Percentiles rank a stretch among this genome's conserved stretches.
These are phyloP conservation scores for Masnerella sp. DNA, from an alignment of 2,888 invertebrate species.

Conservation along the genomic window DNA sequence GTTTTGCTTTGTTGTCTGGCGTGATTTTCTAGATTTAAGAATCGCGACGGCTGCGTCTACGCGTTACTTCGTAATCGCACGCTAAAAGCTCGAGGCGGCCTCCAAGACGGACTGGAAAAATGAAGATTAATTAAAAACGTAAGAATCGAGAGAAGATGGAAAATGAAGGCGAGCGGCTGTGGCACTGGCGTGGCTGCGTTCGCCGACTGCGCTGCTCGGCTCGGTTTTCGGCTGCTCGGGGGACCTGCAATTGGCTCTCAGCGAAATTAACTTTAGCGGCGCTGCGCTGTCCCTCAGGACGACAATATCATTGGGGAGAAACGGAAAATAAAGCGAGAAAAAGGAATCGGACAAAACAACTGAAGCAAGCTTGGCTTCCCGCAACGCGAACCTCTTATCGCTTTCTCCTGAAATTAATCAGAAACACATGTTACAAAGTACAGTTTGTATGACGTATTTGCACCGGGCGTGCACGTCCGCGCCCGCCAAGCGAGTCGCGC, in stretches of 20 bases:
- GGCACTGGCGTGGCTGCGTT: conserved; percentile 30
- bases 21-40: conserved; percentile 53
- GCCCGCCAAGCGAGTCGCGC: neutral
- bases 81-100: conserved; percentile 54
- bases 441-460: conserved; percentile 41
- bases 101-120: conserved; percentile 55
- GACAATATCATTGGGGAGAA: conserved; percentile 49
- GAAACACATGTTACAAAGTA: conserved; percentile 51
- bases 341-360: conserved; percentile 41
- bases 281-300: conserved; percentile 35
- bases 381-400: conserved; percentile 41
- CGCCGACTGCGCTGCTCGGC: conserved; percentile 16
- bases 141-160: conserved; percentile 36
- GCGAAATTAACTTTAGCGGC: conserved; percentile 58
- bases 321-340: conserved; percentile 49
- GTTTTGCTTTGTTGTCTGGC: conserved; percentile 49
- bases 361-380: conserved; percentile 46
- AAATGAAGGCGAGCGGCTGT: conserved; percentile 36
- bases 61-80: conserved; percentile 54
- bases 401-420: conserved; percentile 61
- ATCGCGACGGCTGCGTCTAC: conserved; percentile 56
- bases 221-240: conserved; percentile 16
- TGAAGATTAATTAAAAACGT: conserved; percentile 52
- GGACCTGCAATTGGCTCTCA: conserved; percentile 64
- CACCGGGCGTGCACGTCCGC: conserved; percentile 16